Evolutionary conservation across 2,113 vertebrate genomes (phyloP), one percentile per base, ranked within the genome.

Genomic region (Perca fluviatilis): DNA sequence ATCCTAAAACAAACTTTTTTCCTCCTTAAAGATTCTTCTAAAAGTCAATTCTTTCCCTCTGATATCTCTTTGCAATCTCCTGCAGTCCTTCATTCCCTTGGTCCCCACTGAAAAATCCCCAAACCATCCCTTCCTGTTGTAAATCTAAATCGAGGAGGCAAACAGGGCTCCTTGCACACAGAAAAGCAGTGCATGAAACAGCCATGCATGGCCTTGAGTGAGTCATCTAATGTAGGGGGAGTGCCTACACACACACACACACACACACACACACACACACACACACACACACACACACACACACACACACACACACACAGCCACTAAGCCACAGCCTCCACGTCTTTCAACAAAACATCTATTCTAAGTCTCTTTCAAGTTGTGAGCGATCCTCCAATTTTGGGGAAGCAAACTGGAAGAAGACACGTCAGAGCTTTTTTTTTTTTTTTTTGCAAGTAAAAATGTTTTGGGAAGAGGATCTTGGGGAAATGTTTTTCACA

Each of bases 121-220:
- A 85, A 86, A 87, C 74, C 54, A 40, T 89, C 77, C 77, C 82
- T 91, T 92, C 89, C 88, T 90, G 90, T 92, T 89, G 84, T 93
- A 93, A 93, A 93, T 93, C 91, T 92, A 84, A 93, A 91, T 89
- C 23, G 12, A 89, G 87, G 78, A 83, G 74, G 84, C 77, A 81
- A 87, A 88, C 56, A n/a, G 57, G 62, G 61, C 79, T 81, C 47
- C 69, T 65, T 9, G 67, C 71, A 76, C 77, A 89, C 75, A 51
- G 81, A 74, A 57, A 80, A 90, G 77, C 84, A 76, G 85, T 47
- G 69, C 88, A 89, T 80, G 77, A 92, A 88, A 89, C 74, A 74
- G 75, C 84, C 77, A 75, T 75, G 82, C 90, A 62, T 78, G 86
- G 89, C 86, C 88, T 89, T 88, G 90, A 92, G 67, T 92, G 92